Base-by-base conservation (phyloP, 2,113 vertebrate genomes). In the Mionectes macconnelli region DNA sequence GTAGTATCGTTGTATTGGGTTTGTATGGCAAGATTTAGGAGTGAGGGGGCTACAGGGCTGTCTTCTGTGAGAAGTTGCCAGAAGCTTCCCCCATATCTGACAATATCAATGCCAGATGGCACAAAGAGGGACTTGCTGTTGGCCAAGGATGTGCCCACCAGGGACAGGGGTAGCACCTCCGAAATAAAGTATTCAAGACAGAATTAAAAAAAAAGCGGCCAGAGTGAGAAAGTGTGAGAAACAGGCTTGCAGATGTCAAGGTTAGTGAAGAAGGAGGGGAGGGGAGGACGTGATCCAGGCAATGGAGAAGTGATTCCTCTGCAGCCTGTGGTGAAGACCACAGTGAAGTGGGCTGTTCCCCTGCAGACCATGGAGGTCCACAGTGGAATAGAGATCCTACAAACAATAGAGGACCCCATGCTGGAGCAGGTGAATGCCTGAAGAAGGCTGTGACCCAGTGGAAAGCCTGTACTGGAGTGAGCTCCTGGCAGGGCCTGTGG, bases 121-220 rank as follows among this genome's bases (percentile, higher is more conserved):
- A 33, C 10, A 10, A 35, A n/a, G 21, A 24, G 3, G 9, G 14
- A 56, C 27, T 10, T 0, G 0, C 16, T 4, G 3, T 33, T 56
- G 42, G 17, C 14, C 7, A n/a, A 39, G 31, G 53, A 40, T 2
- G 28, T 25, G 37, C 4, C 9, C 14, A 20, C 39, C 20, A 52
- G 33, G 15, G 12, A 17, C 3, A 2, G 23, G 13, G 20, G 17
- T 25, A 67, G 6, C 8, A 7, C 10, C 31, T 49, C 35, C 5
- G 7, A 23, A 22, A 14, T 21, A 74, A 40, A 4, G 4, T 17
- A 20, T 27, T 35, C 50, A 50, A 78, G 16, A 62, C 10, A 40
- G 12, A 25, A 6, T 12, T 12, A 7, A 5, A 12, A 52, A 57
- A 69, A 27, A 27, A 39, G 27, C 8, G 31, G 8, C 7, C 47